Base-by-base conservation (phyloP, 2,888 invertebrate genomes). In the Nomada ferruginata region DNA sequence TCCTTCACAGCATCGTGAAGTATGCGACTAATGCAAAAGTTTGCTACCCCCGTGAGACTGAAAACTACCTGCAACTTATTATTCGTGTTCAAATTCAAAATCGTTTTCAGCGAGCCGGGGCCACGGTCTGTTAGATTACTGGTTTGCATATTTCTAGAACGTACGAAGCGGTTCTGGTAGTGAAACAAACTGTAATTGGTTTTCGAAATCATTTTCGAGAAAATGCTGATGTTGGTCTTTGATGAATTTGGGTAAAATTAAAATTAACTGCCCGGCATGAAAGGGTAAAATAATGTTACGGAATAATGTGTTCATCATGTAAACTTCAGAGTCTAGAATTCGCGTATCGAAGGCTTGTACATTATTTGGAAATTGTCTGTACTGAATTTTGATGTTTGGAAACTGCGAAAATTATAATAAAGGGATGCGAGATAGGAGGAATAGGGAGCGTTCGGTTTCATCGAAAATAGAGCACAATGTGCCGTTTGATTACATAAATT, bases 11-110 rank as follows among this genome's bases (percentile, higher is more conserved):
- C 59, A 74, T 77, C 69, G 76, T 73, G 57, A 79, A 86, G 79
- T 77, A 84, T 70, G 86, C 84, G 65, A 42, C 72, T 76, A 79
- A 72, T 50, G 69, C 66, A 65, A 59, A 72, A 83, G 64, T 83
- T 76, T 29, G 52, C 65, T 66, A 61, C 53, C 80, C 50, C 10
- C 15, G 57, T 26, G 29, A 18, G 2, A n/a, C 55, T 29, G 42
- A 44, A 29, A 61, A 61, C 68, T 36, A 53, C 42, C 61, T 44
- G 60, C 50, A 50, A 5, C 52, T 75, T 66, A 26, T 73, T 64
- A 59, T 66, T 63, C 23, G 2, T 47, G 29, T 18, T 52, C 29
- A 74, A 79, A 79, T 74, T 74, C 53, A 55, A 73, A 26, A 26
- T 26, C 5, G 47, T 42, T 55, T 79, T 59, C 29, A 11, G 13